Evolutionary conservation across 64 coral and sea anemone species (phyloP), one percentile per base, ranked within the genome.

Genomic region (Actinia equina): DNA sequence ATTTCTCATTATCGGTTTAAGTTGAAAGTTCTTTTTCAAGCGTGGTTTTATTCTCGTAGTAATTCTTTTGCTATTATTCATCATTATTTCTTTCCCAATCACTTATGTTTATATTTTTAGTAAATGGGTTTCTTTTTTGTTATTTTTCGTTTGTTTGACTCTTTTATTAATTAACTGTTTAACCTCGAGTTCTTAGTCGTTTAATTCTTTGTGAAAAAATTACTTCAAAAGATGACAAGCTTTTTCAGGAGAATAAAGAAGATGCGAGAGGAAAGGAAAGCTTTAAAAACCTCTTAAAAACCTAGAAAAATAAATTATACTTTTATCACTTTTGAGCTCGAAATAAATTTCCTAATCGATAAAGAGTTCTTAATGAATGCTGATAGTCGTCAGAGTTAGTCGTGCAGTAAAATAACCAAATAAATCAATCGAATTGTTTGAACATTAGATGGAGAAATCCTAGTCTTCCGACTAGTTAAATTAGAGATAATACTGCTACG

Each of bases 351-450:
- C 20, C 45, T 49, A 81, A 81, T 81, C 49, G 78, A 49, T 81
- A 81, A 81, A 20, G 78, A 52, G 78, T 52, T 81, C 44, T 81
- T 81, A 49, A 81, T 81, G 78, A 81, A 44, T 81, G 13, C 49
- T 81, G 78, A 81, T 52, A 14, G 69, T 74, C 11, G 30, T 37
- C 30, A 37, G 30, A 37, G 30, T 37, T 37, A 37, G 30, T 37
- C 30, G 30, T 37, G 30, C 30, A 57, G 69, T 37, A 74, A 41
- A 74, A 37, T 52, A 37, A 52, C 78, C 78, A 81, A 81, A 81
- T 81, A 17, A 44, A 46, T 81, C 43, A 81, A 20, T 52, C 15
- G n/a, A 81, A 52, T 52, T 49, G 78, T 81, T 81, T 14, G 52
- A 81, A 81, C 78, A 81, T 49, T n/a, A 44, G 44, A 81, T 51